Evolutionary conservation across 2,797 vertebrate genomes (phyloP), one percentile per base, ranked within the genome.

Genomic region (Sylvia borin): DNA sequence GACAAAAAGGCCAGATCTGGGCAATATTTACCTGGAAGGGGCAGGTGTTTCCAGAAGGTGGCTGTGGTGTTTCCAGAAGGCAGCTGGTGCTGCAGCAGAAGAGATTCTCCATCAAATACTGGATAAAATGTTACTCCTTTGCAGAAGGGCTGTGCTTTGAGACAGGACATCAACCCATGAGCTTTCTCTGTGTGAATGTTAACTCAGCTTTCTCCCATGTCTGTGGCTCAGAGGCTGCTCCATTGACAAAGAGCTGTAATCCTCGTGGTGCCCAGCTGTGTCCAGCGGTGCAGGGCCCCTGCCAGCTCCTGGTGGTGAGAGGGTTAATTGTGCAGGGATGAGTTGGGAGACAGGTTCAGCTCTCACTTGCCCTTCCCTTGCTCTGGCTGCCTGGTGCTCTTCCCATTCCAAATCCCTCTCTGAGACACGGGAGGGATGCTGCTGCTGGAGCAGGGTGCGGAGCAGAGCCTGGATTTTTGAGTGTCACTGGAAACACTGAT

Each of bases 191-290:
- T 45, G 62, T 45, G 34, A 61, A 5, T 18, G 40, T 31, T 31
- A 14, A 3, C 20, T 72, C 2, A 2, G 24, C 10, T 92, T 77
- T 53, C 40, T 76, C 9, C n/a, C 11, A 26, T 4, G 51, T 16
- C 17, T 29, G 4, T 7, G 7, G n/a, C 50, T 79, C 65, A 77
- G 87, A 45, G 50, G 57, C 62, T 29, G 19, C 26, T 93, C 55
- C 19, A 1, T 0, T 11, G 55, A 9, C 42, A 66, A 32, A 61
- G 26, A 38, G 26, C 14, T 62, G 9, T 17, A 73, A 42, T 27
- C 34, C 21, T 17, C 11, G 1, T 0, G 2, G 36, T 12, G 54
- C 47, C 0, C 1, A 57, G 47, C 82, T 58, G 71, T 11, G 3
- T 31, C 25, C 47, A 60, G 26, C 43, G 27, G 3, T 2, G 61